These are phyloP conservation scores for Urocolius indicus DNA, from an alignment of 2,113 vertebrate genomes.

Conservation along the genomic window DNA sequence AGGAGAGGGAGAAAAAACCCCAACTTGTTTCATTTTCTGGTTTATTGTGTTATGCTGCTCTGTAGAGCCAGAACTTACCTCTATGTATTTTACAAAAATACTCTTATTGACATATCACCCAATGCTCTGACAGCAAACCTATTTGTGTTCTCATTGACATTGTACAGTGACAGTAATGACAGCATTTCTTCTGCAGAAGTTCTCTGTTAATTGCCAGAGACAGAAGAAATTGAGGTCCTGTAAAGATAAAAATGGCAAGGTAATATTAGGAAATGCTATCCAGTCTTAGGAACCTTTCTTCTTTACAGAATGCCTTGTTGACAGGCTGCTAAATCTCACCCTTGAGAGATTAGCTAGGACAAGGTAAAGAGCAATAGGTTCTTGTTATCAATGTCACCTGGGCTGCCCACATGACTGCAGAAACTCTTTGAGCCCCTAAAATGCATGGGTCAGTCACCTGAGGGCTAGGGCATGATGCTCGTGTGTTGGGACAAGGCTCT, in stretches of 20 bases:
- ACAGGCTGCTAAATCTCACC: background rate
- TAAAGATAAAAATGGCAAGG: background rate
- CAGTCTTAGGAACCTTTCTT: background rate
- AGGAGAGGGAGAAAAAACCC: rapidly evolving
- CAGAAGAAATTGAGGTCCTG: background rate
- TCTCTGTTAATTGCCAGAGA: background rate
- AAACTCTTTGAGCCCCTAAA: background rate
- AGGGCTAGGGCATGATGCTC: background rate
- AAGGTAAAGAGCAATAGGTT: background rate
- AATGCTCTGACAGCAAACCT: background rate
- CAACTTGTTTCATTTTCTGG: background rate
- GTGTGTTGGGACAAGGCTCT: background rate
- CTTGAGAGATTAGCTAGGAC: background rate
- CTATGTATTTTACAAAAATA: background rate
- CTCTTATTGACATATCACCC: background rate
- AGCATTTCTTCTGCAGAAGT: background rate
- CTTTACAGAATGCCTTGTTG: background rate
- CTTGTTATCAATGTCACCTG: background rate
- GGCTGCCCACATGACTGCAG: background rate
- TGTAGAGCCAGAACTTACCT: background rate
- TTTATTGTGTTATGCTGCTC: background rate
- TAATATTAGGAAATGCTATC: background rate
- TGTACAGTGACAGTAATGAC: background rate
- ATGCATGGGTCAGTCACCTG: background rate
- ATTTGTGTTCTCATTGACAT: background rate